Evolutionary conservation across 2,113 vertebrate genomes (phyloP), one percentile per base, ranked within the genome.

Genomic region (Saguinus midas): DNA sequence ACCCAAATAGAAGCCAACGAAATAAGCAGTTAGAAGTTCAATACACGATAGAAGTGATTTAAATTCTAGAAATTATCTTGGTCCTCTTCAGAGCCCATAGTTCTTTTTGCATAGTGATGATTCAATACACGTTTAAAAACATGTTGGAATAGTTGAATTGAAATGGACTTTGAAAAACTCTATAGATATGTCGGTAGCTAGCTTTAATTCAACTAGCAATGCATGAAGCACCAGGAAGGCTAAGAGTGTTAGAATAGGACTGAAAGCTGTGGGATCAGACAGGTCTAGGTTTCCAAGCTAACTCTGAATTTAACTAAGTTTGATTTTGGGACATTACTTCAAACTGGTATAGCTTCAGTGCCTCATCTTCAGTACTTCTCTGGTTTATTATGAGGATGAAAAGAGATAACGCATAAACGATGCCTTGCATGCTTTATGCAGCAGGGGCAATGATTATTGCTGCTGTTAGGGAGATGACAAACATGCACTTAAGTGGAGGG

Each of bases 21-120:
- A 97, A 73, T 29, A 75, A 81, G 45, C 64, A 91, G 61, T 75
- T 95, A 80, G 57, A 96, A 96, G 48, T 81, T 73, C 58, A 86
- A 68, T 91, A 86, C 25, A 40, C 17, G 16, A 90, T n/a, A 84
- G 20, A 78, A 79, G 20, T 70, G 45, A 95, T 55, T 92, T 95
- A 94, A 88, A 85, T 94, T 96, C 66, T 96, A 55, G 66, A 94
- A 93, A 93, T 73, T 17, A 91, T n/a, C 64, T 94, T 1, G 52
- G 11, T 40, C 45, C 8, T 29, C 83, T 79, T 86, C 11, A 29
- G 52, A 37, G 43, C 16, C 45, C 17, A n/a, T 7, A 40, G 43
- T 61, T 27, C 64, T 58, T 89, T 94, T 82, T 48, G n/a, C 29
- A 52, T 9, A 48, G 35, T n/a, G 11, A 72, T 18, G 40, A 91